Base-by-base conservation (phyloP, 35 echinoderm and acorn worm species). In the Nesometra sesokonis region DNA sequence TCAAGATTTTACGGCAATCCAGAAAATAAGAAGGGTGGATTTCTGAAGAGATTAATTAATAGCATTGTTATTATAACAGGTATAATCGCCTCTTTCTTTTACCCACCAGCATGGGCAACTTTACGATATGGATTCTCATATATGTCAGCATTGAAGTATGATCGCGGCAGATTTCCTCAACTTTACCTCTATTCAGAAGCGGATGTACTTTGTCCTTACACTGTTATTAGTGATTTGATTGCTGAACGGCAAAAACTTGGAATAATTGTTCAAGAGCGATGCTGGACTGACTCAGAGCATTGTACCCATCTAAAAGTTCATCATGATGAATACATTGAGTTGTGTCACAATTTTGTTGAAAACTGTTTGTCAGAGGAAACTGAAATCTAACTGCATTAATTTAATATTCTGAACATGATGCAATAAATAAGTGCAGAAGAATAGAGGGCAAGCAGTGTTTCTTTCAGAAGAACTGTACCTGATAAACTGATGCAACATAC, bases 151-250 rank as follows among this genome's bases (percentile, higher is more conserved):
- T 40, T 95, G 7, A 87, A 89, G 34, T 27, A 77, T 13, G 90
- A 87, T 82, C 86, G 32, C 3, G 78, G 86, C 17, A 77, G 82
- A 4, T 92, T 76, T 31, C 96, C 96, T 0, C 93, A 92, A 47
- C 87, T 94, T 31, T 93, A 90, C 57, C 81, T 99, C 13, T 99
- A 99, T 80, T 99, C 96, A 13, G 92, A 90, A 80, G 76, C 34
- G 39, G 96, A 99, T 78, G 37, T 37, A 5, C 19, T 99, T 32
- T 86, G 88, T 77, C 57, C 84, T 17, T 94, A 78, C 43, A 78
- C 35, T 35, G 32, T n/a, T 15, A 47, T 99, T 23, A 90, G 92
- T 31, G 85, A 88, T 46, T 46, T 94, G 11, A 89, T 93, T 80
- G 86, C 84, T 84, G 84, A 77, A 39, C 82, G 92, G 13, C 83